Conservation (phyloP, 2,797 vertebrate genomes). For the Tenualosa thibaudeaui region DNA sequence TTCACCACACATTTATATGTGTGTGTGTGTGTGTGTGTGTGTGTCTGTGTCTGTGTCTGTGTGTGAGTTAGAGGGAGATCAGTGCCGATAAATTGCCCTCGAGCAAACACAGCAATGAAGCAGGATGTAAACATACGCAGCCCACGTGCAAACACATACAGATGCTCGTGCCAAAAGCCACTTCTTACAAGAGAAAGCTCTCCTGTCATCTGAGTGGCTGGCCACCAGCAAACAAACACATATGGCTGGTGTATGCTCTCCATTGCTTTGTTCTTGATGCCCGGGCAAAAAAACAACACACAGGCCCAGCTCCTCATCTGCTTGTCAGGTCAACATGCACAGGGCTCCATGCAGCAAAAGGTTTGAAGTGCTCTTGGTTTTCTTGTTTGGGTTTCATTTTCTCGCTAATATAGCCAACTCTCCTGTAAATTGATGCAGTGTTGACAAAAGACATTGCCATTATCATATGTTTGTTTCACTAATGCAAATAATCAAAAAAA, state of each 20-base stretch:
- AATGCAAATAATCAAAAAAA: neutral
- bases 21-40: neutral
- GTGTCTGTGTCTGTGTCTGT: neutral
- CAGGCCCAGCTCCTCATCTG: neutral
- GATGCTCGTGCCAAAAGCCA: neutral
- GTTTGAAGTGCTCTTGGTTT: neutral
- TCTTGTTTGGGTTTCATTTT: neutral
- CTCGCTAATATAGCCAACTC: neutral
- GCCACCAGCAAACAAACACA: neutral
- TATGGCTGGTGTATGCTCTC: neutral
- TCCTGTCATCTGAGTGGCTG: neutral
- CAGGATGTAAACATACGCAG: neutral
- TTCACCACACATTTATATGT: neutral
- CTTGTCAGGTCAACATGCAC: neutral
- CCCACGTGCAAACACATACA: constrained; percentile 7
- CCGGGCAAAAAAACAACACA: neutral
- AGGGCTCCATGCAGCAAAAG: neutral
- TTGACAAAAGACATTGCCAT: neutral
- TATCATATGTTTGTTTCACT: neutral
- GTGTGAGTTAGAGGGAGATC: neutral
- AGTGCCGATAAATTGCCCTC: neutral
- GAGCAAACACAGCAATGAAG: neutral
- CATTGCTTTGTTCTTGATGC: neutral
- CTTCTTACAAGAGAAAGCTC: neutral
- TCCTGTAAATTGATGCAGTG: neutral